Conservation (phyloP, 1,140 invertebrate species). For the Drosophila micromelanica region DNA sequence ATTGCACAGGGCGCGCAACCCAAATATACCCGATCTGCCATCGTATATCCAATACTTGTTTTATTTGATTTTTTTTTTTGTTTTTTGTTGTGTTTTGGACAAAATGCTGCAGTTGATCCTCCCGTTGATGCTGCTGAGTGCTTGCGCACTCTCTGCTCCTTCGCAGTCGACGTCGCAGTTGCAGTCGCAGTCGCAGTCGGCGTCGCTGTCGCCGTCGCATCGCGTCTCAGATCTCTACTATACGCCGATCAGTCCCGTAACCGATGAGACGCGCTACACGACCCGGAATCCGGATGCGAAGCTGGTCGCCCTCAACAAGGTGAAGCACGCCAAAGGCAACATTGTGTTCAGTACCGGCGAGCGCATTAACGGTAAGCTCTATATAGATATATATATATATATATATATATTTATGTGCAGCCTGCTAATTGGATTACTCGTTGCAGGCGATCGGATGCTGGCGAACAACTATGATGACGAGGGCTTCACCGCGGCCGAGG, state of each 20-base stretch:
- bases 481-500: slow-evolving; percentile 56
- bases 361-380: slow-evolving; percentile 62
- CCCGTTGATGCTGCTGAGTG: slow-evolving; percentile 12
- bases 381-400: neutral
- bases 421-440: neutral
- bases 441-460: slow-evolving; percentile 65
- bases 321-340: slow-evolving; percentile 73
- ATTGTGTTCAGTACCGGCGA: slow-evolving; percentile 61
- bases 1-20: slow-evolving; percentile 40
- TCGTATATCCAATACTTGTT: slow-evolving; percentile 1
- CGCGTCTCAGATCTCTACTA: slow-evolving; percentile 60
- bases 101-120: slow-evolving; percentile 33
- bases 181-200: neutral
- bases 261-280: slow-evolving; percentile 53
- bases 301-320: slow-evolving; percentile 56
- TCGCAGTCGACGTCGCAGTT: neutral
- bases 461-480: slow-evolving; percentile 65
- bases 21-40: neutral
- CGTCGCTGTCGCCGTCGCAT: slow-evolving; percentile 16
- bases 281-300: slow-evolving; percentile 38
- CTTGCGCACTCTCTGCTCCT: slow-evolving; percentile 9
- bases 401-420: neutral
- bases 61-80: slow-evolving; percentile 6
- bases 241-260: slow-evolving; percentile 66
- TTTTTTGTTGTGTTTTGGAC: neutral